phyloP scores from a whole-genome alignment of 2,113 vertebrate genomes.

The Eonycteris spelaea region DNA sequence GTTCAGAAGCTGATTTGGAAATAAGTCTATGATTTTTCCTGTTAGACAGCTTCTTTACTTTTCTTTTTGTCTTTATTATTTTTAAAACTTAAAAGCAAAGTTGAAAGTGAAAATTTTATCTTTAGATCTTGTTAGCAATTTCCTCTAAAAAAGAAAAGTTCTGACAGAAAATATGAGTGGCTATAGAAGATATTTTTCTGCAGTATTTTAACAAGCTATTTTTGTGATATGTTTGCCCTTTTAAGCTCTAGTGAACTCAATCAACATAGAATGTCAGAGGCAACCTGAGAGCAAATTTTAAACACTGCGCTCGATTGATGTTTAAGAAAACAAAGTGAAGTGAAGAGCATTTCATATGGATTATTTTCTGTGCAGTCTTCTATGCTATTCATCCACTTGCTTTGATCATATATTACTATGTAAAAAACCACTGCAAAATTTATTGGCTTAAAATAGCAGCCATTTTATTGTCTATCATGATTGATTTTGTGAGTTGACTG shows the following conservation, averaged over 20 bases:
- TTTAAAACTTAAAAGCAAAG: slow-evolving; percentile 3
- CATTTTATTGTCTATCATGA: neutral
- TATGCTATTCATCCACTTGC: too few species aligned
- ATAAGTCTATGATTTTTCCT: neutral
- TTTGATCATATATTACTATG: neutral
- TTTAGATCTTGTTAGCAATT: neutral
- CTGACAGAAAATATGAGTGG: neutral
- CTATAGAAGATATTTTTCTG: neutral
- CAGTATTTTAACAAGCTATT: neutral
- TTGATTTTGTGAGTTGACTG: neutral
- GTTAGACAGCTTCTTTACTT: neutral
- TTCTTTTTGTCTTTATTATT: neutral
- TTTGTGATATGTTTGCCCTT: neutral
- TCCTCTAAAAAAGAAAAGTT: slow-evolving; percentile 4
- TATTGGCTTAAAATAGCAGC: neutral
- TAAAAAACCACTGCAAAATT: neutral
- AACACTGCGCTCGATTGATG: neutral
- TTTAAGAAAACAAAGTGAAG: neutral
- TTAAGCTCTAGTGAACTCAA: neutral
- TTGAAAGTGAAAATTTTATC: neutral
- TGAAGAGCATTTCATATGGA: neutral
- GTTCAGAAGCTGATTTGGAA: neutral
- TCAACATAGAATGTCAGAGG: neutral
- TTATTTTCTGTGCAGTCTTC: neutral
- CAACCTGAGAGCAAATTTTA: neutral